phyloP scores from a whole-genome alignment of 1,140 invertebrate genomes.

The Bombus ignitus region DNA sequence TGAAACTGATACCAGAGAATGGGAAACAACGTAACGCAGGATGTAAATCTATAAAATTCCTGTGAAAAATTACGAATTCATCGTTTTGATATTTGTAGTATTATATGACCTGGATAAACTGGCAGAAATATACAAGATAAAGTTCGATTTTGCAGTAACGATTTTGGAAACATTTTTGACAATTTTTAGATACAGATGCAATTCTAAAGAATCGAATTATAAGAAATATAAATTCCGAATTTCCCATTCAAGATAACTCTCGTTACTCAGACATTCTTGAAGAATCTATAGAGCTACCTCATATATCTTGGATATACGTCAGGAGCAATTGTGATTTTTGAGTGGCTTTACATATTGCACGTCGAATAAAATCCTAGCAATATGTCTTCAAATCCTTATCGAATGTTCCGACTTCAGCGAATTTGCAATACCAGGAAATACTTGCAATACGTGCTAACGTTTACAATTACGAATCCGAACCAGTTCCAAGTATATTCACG shows the following conservation, averaged over 20 bases:
- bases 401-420: not conserved
- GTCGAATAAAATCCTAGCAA: constrained; percentile 23
- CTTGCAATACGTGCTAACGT: not conserved
- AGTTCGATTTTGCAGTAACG: too few relatives aligned
- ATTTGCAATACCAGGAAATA: not conserved
- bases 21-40: too few relatives aligned
- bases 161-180: not conserved
- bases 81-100: too few relatives aligned
- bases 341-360: constrained; percentile 30
- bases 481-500: not conserved
- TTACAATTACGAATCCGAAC: not conserved
- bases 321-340: constrained; percentile 22
- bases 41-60: too few relatives aligned
- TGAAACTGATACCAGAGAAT: too few relatives aligned
- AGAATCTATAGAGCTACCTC: not conserved
- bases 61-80: too few relatives aligned
- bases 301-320: constrained; percentile 27
- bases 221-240: not conserved
- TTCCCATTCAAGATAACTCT: not conserved
- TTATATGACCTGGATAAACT: too few relatives aligned
- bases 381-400: constrained; percentile 18
- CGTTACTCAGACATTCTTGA: not conserved
- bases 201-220: not conserved
- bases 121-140: too few relatives aligned
- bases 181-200: not conserved